A percentile compares a stretch with the other conserved stretches of the same genome.
These are phyloP conservation scores for Cossypha heuglini DNA, from an alignment of 2,797 vertebrate genomes.

Conservation along the genomic window DNA sequence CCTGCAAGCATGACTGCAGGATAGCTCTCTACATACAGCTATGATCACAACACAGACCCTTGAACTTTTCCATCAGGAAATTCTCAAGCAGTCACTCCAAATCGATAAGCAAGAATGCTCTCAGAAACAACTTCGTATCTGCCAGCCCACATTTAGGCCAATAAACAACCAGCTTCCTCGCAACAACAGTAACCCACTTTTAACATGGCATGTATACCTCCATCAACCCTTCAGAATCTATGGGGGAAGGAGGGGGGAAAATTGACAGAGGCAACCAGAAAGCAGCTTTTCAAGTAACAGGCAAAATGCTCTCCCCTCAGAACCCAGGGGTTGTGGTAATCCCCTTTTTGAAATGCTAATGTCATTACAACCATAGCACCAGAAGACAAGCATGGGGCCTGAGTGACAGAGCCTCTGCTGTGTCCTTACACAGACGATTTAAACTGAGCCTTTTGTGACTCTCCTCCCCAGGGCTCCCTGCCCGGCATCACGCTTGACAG, in stretches of 20 bases:
- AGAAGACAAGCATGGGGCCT: constrained; percentile 19
- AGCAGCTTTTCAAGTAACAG: constrained; percentile 18
- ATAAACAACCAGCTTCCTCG: neutral
- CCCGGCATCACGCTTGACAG: neutral
- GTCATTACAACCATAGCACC: constrained; percentile 51
- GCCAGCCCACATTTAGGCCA: neutral
- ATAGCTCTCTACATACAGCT: neutral
- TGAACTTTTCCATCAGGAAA: neutral
- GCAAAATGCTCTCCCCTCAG: neutral
- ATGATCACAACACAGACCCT: neutral
- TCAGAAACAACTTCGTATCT: neutral
- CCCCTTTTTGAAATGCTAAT: constrained; percentile 70
- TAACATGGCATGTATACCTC: neutral
- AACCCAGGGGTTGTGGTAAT: constrained; percentile 33
- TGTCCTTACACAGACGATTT: constrained; percentile 32
- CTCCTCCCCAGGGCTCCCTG: neutral
- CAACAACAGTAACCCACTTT: neutral
- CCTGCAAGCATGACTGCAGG: neutral
- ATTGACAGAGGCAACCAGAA: neutral
- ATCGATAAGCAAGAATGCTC: neutral
- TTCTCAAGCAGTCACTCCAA: neutral
- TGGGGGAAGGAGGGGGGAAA: neutral
- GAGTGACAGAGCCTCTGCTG: constrained; percentile 22
- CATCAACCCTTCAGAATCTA: neutral
- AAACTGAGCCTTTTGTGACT: constrained; percentile 19